Evolutionary conservation across 2,113 vertebrate genomes (phyloP).

Genomic region (Romanogobio albipinnatus): DNA sequence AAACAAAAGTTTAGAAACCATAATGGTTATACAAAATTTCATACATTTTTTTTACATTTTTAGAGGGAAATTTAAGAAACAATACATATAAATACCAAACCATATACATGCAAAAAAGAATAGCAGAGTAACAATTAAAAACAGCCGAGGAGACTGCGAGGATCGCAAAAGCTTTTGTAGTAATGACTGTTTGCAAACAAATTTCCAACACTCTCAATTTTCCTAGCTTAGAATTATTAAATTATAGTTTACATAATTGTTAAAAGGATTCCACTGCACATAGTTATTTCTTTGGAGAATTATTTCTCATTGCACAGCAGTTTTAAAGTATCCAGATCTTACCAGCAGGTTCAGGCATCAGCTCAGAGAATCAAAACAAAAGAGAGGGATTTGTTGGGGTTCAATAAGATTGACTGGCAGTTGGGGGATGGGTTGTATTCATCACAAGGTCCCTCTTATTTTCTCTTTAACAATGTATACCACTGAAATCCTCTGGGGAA

Average conservation of each 20-base stretch:
- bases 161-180: no score
- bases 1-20: neutral
- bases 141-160: neutral
- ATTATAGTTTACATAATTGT: neutral
- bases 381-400: slow-evolving; percentile 1
- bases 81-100: neutral
- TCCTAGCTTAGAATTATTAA: neutral
- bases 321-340: neutral
- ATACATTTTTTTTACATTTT: no score
- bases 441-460: slow-evolving; percentile 22
- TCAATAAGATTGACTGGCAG: slow-evolving; percentile 32
- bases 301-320: neutral
- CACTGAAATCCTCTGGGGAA: slow-evolving; percentile 19
- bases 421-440: slow-evolving; percentile 32
- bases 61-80: neutral
- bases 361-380: slow-evolving; percentile 14
- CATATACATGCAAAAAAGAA: neutral
- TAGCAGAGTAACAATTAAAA: neutral
- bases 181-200: no score
- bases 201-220: no score
- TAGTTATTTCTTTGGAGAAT: neutral
- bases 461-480: slow-evolving; percentile 14
- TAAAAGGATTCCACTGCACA: neutral
- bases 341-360: neutral
- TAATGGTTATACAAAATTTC: neutral